phyloP scores from a whole-genome alignment of 2,888 invertebrate species.

The Stenodema calcarata region DNA sequence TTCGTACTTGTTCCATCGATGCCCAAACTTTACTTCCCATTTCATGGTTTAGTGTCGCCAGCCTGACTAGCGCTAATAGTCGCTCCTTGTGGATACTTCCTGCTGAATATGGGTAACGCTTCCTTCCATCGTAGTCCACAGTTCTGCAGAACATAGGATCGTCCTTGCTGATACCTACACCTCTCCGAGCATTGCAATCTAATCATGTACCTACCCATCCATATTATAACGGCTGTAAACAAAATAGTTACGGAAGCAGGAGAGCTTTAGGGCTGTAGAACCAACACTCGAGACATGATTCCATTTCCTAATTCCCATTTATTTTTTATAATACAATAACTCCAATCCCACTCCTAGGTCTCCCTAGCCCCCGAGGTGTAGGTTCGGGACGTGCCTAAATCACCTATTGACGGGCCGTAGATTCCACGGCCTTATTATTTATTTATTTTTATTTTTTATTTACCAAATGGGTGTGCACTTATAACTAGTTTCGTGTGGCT shows the following conservation, averaged over 20 bases:
- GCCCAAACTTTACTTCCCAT: not conserved
- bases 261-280: not conserved
- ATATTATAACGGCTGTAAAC: too few relatives aligned
- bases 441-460: not conserved
- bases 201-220: not conserved
- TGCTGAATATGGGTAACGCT: not conserved
- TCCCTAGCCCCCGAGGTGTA: not conserved
- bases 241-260: not conserved
- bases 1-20: not conserved
- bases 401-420: constrained; percentile 12
- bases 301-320: not conserved
- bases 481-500: constrained; percentile 9
- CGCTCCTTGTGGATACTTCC: not conserved
- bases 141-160: not conserved
- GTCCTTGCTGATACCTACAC: not conserved
- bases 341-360: not conserved
- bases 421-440: not conserved
- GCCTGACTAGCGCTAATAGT: not conserved
- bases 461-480: not conserved
- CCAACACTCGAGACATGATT: not conserved
- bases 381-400: constrained; percentile 14
- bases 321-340: constrained; percentile 6
- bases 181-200: not conserved
- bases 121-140: not conserved
- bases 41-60: not conserved